Evolutionary conservation across 2,113 vertebrate genomes (phyloP), one percentile per base, ranked within the genome.

Genomic region (Spizaetus ornatus): DNA sequence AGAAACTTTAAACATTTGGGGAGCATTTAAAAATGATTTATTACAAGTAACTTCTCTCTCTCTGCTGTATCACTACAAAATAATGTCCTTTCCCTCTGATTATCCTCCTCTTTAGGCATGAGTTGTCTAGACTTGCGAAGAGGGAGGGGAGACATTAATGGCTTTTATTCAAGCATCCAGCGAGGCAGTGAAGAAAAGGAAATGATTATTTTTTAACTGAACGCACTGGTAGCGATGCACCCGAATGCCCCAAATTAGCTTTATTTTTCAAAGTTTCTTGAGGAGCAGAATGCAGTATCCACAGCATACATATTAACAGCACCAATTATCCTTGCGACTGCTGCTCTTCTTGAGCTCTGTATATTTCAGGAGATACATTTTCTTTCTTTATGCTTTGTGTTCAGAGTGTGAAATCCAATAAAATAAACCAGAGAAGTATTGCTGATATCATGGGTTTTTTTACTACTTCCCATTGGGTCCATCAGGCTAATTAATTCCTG

Each of bases 151-250:
- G 18, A n/a, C 77, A 87, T 80, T 95, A 86, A 78, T 71, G 48
- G 21, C 29, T 74, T 96, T 95, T 92, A 95, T 92, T 95, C 80
- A 95, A 50, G 43, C 62, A 84, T 55, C 62, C 91, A 91, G 61
- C 2, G 11, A 93, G 76, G 91, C 31, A 2, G 36, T 32, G 73
- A 42, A 87, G 62, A 56, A 93, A 36, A 89, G 91, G 91, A 97
- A 97, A 96, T 95, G 0, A 96, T 91, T 94, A 76, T 96, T 92
- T 97, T 96, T 95, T 88, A 95, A 73, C 89, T 95, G 95, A 96
- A 96, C 12, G 85, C 94, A 92, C 94, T 74, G 53, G 56, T 96
- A 94, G 27, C 2, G 13, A 63, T 95, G 69, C 36, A 95, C 53
- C 4, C 67, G 94, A 95, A 85, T 85, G 70, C 20, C 36, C 48